Evolutionary conservation across 2,888 invertebrate species (phyloP).

Genomic region (Amblyteles armatorius): DNA sequence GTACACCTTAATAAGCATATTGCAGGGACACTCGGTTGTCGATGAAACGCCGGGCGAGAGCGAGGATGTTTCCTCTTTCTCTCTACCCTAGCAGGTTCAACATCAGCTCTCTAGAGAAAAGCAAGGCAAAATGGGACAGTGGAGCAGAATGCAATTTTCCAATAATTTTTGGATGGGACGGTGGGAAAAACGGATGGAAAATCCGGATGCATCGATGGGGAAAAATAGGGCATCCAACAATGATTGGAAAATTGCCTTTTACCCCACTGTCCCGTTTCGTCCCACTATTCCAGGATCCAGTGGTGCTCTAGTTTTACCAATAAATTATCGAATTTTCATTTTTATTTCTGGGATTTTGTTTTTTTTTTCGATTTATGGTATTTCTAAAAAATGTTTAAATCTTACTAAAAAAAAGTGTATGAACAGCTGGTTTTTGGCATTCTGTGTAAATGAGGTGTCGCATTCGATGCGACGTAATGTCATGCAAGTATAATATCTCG

Average conservation of each 20-base stretch:
- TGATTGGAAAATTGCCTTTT: too few species aligned
- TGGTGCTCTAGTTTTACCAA: neutral
- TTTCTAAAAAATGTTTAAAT: neutral
- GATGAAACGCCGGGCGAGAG: slow-evolving; percentile 11
- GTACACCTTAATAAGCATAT: slow-evolving; percentile 33
- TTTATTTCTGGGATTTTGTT: neutral
- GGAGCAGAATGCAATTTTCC: too few species aligned
- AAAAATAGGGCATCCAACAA: too few species aligned
- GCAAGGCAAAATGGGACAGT: too few species aligned
- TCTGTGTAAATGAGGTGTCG: neutral
- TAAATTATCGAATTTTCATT: neutral
- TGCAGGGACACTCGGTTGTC: slow-evolving; percentile 19
- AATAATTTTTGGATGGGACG: too few species aligned
- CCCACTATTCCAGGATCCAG: neutral
- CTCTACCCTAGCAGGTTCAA: neutral
- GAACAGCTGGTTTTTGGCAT: neutral
- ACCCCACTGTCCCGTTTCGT: too few species aligned
- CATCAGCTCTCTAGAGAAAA: neutral
- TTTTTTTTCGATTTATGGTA: neutral
- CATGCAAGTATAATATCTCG: neutral
- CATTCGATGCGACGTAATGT: neutral
- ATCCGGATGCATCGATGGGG: too few species aligned
- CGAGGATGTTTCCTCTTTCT: neutral
- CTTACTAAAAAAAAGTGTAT: neutral
- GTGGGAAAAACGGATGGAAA: too few species aligned